A percentile compares a stretch with the other conserved stretches of the same genome.
These are phyloP conservation scores for Dendrocopos noguchii DNA, from an alignment of 2,113 vertebrate species.

Conservation along the genomic window DNA sequence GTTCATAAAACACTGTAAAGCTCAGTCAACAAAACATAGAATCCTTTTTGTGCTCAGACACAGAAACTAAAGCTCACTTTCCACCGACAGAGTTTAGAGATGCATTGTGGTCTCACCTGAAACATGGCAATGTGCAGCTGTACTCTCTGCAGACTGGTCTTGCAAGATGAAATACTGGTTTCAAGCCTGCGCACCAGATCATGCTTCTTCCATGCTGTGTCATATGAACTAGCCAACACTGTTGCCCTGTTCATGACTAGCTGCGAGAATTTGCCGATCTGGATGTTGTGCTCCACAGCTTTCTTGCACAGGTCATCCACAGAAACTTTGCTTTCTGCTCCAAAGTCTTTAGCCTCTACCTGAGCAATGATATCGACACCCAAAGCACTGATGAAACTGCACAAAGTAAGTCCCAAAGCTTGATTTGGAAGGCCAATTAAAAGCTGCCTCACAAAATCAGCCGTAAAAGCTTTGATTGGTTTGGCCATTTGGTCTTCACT, in stretches of 20 bases:
- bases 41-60: not conserved
- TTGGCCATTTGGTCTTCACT: conserved; percentile 97
- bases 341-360: conserved; percentile 96
- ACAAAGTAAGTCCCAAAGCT: conserved; percentile 90
- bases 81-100: not conserved
- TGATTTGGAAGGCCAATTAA: conserved; percentile 96
- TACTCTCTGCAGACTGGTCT: conserved; percentile 92
- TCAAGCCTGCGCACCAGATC: conserved; percentile 93
- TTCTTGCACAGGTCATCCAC: conserved; percentile 97
- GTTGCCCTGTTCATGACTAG: conserved; percentile 93
- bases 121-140: conserved; percentile 97
- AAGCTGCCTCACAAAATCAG: conserved; percentile 95
- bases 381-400: conserved; percentile 92
- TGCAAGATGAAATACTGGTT: conserved; percentile 88
- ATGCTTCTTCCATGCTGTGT: conserved; percentile 96
- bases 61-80: not conserved
- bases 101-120: conserved; percentile 77
- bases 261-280: conserved; percentile 87
- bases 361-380: conserved; percentile 92
- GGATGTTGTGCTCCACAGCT: conserved; percentile 92
- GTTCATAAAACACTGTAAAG: not conserved
- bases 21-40: fast-evolving
- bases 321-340: conserved; percentile 94
- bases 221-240: conserved; percentile 91
- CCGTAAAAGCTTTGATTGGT: conserved; percentile 96